phyloP scores from a whole-genome alignment of 92 coral and sea anemone genomes.

The Umimayanthus kanabou region DNA sequence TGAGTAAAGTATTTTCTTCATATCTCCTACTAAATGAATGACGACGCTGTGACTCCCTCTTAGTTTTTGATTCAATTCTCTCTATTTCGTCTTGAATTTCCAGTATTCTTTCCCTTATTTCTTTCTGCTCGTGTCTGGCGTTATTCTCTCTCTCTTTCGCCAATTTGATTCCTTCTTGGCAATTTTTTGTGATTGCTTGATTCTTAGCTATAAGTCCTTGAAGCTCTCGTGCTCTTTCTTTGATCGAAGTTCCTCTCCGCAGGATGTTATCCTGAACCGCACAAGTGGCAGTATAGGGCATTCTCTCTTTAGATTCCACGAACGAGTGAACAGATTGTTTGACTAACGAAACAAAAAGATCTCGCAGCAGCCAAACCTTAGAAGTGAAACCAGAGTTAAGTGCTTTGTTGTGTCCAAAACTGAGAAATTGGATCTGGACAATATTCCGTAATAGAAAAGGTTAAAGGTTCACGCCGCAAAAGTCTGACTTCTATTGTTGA shows the following conservation, averaged over 20 bases:
- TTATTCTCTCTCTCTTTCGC: conserved; percentile 13
- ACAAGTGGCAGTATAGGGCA: conserved; percentile 42
- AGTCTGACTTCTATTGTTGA: conserved; percentile 20
- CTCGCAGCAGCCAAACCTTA: conserved; percentile 31
- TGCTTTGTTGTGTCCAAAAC: conserved; percentile 39
- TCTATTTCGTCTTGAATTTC: conserved; percentile 23
- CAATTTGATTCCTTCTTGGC: conserved; percentile 21
- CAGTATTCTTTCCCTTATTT: conserved; percentile 11
- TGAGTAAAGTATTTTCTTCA: conserved; percentile 28
- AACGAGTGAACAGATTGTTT: conserved; percentile 35
- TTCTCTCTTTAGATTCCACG: conserved; percentile 3
- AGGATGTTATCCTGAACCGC: conserved; percentile 23
- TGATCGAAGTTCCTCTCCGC: conserved; percentile 30
- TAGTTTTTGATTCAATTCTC: conserved; percentile 32
- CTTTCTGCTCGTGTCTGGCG: conserved; percentile 30
- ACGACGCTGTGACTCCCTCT: conserved; percentile 19
- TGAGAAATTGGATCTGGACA: conserved; percentile 40
- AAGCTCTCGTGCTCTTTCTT: conserved; percentile 21
- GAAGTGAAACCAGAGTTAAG: conserved; percentile 13
- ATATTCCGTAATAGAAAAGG: conserved; percentile 19
- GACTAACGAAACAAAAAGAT: conserved; percentile 23
- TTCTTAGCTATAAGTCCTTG: conserved; percentile 1
- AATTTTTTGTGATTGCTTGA: conserved; percentile 23
- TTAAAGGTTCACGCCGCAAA: conserved; percentile 23
- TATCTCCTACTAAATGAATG: conserved; percentile 37